Evolutionary conservation across 2,888 invertebrate species (phyloP).

Genomic region (Morinoia aosen): DNA sequence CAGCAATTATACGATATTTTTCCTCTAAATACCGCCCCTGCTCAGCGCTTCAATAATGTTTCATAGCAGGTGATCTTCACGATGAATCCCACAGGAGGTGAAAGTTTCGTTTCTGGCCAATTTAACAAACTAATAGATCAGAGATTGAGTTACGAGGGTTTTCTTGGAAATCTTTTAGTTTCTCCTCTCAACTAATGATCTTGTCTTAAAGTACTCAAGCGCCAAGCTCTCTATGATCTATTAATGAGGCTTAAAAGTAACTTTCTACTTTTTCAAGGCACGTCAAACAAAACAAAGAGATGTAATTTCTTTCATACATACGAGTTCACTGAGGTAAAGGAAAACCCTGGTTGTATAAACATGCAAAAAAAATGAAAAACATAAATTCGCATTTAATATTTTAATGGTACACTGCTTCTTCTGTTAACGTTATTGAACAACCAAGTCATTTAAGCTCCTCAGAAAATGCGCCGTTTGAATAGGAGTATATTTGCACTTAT

Average conservation of each 20-base stretch:
- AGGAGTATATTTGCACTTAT: too few species aligned
- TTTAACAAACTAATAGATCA: not conserved
- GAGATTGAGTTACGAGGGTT: not conserved
- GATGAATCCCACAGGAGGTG: not conserved
- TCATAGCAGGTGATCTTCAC: not conserved
- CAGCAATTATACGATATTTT: not conserved
- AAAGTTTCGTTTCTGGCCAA: not conserved
- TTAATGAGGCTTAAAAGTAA: not conserved
- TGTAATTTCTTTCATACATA: too few species aligned
- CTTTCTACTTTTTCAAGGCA: not conserved
- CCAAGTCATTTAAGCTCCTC: too few species aligned
- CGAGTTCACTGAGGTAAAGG: too few species aligned
- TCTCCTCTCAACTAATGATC: not conserved
- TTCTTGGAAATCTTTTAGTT: not conserved
- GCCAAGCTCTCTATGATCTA: not conserved
- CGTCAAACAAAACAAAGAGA: too few species aligned
- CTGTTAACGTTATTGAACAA: too few species aligned
- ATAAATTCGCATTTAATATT: too few species aligned
- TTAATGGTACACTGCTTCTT: too few species aligned
- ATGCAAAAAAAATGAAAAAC: too few species aligned
- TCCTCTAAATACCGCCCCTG: not conserved
- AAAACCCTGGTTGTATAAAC: too few species aligned
- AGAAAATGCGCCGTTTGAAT: too few species aligned
- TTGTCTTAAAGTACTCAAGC: not conserved
- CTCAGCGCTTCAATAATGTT: not conserved